Evolutionary conservation across 2,797 vertebrate genomes (phyloP), one percentile per base, ranked within the genome.

Genomic region (Tenualosa thibaudeaui): DNA sequence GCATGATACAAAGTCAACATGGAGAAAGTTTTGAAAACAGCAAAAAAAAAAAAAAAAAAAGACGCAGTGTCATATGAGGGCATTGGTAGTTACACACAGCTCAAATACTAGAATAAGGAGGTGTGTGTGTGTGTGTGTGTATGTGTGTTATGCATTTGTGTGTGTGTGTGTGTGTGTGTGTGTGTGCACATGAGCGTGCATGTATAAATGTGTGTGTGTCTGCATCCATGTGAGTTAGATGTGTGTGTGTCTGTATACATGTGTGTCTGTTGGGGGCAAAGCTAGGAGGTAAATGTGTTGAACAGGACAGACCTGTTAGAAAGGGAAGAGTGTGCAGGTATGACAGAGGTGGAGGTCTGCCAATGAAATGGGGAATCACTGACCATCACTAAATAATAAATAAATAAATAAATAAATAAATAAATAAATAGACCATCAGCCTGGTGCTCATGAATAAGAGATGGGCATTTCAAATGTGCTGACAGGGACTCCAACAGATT

Each of bases 381-480:
- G 50, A 51, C 50, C 50, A 51, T 22, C 19, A 56, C 2, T 31
- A 31, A 56, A 22, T 3, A 49, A 49, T 8, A 49, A 31, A 8
- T 51, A 51, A 51, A 51, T 51, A 51, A n/a, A n/a, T n/a, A n/a
- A n/a, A n/a, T n/a, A n/a, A n/a, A n/a, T n/a, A n/a, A 49, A 49
- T 8, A 49, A 31, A 8, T 51, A 51, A 51, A 51, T 51, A 51
- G 0, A 51, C 50, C 50, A 51, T 51, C 50, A 51, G 50, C 50
- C 50, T 51, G 50, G 50, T 12, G 53, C 50, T 51, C 50, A 10
- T 51, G 50, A 51, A 51, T 51, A 9, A 51, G 50, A 51, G 88
- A 92, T 83, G 88, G 82, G 82, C 37, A 75, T 43, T 75, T 75
- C 13, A 75, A 75, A 75, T 75, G 31, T 75, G 68, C 68, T 75